These are phyloP conservation scores for Amblyornis subalaris DNA, from an alignment of 2,113 vertebrate genomes.

Conservation along the genomic window DNA sequence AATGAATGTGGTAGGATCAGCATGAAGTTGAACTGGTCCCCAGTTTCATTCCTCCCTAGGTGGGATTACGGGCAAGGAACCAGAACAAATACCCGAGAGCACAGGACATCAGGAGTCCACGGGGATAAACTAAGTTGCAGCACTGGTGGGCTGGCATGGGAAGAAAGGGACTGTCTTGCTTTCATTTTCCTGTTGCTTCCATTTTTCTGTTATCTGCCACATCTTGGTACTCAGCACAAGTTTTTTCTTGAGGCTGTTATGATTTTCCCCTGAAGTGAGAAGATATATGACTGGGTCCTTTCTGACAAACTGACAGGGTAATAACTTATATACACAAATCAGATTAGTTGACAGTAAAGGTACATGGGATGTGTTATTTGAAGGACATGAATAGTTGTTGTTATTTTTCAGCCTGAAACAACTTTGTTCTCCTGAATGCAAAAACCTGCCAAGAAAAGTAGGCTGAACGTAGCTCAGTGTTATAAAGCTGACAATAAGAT, in stretches of 20 bases:
- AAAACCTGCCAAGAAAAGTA: slow-evolving; percentile 41
- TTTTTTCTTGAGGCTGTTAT: neutral
- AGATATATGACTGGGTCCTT: neutral
- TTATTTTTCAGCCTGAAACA: slow-evolving; percentile 45
- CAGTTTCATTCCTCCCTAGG: neutral
- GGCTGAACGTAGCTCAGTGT: neutral
- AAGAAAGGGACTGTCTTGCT: neutral
- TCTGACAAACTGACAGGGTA: neutral
- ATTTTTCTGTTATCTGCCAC: neutral
- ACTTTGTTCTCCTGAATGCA: slow-evolving; percentile 45
- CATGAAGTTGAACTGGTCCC: neutral
- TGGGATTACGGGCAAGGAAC: neutral
- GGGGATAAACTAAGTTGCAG: neutral
- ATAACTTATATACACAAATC: slow-evolving; percentile 1
- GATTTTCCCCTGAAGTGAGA: neutral
- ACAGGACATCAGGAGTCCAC: neutral
- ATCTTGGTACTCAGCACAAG: neutral
- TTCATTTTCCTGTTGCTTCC: neutral
- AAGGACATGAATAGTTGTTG: slow-evolving; percentile 49
- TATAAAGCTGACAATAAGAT: slow-evolving; percentile 5
- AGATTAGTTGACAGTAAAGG: slow-evolving; percentile 42
- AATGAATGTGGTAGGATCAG: neutral
- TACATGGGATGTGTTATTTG: slow-evolving; percentile 15
- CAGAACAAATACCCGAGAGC: neutral
- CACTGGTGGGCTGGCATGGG: neutral